Evolutionary conservation across 1,140 invertebrate species (phyloP).

Genomic region (Scaptomyza hsui): DNA sequence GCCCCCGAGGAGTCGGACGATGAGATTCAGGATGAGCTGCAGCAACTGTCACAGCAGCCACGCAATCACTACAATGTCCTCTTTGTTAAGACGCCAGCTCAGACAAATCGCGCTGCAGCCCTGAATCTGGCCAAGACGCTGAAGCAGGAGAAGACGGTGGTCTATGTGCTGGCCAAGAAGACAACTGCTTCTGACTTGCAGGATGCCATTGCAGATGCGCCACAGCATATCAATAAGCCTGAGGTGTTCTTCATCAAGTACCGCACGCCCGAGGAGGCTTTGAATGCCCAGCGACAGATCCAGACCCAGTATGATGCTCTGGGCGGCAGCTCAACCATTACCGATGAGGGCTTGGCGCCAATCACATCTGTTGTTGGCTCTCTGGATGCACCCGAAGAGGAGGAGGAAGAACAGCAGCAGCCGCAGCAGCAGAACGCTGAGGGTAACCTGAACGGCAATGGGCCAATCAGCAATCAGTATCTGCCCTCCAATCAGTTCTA

Average conservation of each 20-base stretch:
- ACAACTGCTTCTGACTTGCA: conserved; percentile 89
- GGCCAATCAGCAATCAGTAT: conserved; percentile 58
- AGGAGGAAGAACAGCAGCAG: conserved; percentile 68
- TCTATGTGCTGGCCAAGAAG: conserved; percentile 93
- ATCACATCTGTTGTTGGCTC: conserved; percentile 80
- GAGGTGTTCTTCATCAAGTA: conserved; percentile 87
- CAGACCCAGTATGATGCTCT: conserved; percentile 80
- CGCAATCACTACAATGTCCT: conserved; percentile 88
- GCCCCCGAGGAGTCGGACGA: conserved; percentile 82
- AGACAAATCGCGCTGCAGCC: conserved; percentile 88
- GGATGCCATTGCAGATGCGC: conserved; percentile 89
- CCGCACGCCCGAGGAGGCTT: conserved; percentile 87
- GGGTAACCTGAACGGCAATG: conserved; percentile 26
- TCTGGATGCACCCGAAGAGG: conserved; percentile 69
- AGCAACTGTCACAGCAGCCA: conserved; percentile 72
- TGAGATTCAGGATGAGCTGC: conserved; percentile 76
- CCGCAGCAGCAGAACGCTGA: conserved; percentile 29
- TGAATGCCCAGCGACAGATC: conserved; percentile 79
- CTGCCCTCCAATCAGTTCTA: conserved; percentile 77
- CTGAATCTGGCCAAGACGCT: conserved; percentile 87
- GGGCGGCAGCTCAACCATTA: conserved; percentile 76
- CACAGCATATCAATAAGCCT: conserved; percentile 85
- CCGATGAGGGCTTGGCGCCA: conserved; percentile 79
- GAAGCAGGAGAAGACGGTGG: conserved; percentile 93
- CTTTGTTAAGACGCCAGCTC: conserved; percentile 92